A percentile compares a stretch with the other conserved stretches of the same genome.
phyloP scores from a whole-genome alignment of 2,113 vertebrate species.

The Hippoglossus stenolepis region DNA sequence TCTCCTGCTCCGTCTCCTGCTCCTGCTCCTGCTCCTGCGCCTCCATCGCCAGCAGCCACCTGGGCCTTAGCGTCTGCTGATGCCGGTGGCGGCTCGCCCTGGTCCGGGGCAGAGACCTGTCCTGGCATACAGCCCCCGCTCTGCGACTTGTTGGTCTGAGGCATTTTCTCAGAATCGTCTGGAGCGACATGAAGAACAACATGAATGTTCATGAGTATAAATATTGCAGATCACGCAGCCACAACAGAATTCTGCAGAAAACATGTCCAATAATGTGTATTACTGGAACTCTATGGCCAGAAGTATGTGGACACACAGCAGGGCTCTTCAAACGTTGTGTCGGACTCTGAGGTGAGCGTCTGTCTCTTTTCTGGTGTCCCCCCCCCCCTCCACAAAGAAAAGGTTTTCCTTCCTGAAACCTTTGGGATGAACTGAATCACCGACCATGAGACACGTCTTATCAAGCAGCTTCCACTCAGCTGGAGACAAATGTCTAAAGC shows the following conservation, averaged over 20 bases:
- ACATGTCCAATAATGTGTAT: not conserved
- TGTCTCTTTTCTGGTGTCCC: too few species aligned
- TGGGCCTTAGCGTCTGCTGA: slow-evolving; percentile 26
- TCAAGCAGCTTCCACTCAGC: too few species aligned
- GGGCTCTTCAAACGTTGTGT: too few species aligned
- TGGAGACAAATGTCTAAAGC: too few species aligned
- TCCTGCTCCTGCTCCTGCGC: not conserved
- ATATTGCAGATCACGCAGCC: not conserved
- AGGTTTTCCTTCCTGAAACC: too few species aligned
- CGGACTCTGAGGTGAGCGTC: too few species aligned
- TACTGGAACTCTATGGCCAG: too few species aligned
- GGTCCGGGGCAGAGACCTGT: slow-evolving; percentile 58
- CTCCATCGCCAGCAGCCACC: slow-evolving; percentile 36
- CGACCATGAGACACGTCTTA: too few species aligned
- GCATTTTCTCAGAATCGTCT: slow-evolving; percentile 64
- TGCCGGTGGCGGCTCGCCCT: slow-evolving; percentile 59
- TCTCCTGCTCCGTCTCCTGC: not conserved
- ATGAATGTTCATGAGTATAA: not conserved
- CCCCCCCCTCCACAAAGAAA: too few species aligned
- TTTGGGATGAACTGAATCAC: too few species aligned
- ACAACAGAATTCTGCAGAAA: not conserved
- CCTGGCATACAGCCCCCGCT: slow-evolving; percentile 34
- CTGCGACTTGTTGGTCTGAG: slow-evolving; percentile 78
- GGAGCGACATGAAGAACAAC: not conserved
- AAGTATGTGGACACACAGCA: too few species aligned